Evolutionary conservation across 2,113 vertebrate species (phyloP).

Genomic region (Heterotis niloticus): DNA sequence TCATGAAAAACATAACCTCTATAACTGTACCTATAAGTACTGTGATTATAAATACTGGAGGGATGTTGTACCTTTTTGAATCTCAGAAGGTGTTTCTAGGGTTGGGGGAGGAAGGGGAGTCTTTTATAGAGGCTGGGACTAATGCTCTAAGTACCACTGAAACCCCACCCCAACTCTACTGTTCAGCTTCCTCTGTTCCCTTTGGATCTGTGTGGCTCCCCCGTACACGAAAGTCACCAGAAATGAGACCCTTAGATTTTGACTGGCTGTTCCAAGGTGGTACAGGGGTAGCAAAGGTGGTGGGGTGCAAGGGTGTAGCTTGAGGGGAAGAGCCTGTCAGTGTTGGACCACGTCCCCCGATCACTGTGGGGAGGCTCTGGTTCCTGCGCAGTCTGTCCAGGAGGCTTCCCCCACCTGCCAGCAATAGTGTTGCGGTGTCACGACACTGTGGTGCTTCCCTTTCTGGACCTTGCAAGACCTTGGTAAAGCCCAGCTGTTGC

Average conservation of each 20-base stretch:
- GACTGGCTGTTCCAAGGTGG: constrained; percentile 63
- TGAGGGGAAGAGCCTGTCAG: constrained; percentile 47
- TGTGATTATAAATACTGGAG: background rate
- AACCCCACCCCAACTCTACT: background rate
- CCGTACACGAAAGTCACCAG: constrained; percentile 33
- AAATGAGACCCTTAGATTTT: constrained; percentile 50
- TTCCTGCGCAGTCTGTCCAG: constrained; percentile 85
- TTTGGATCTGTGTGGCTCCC: constrained; percentile 38
- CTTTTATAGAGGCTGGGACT: no score
- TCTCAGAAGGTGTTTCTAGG: background rate
- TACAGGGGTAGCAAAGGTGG: constrained; percentile 54
- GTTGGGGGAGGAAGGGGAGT: background rate
- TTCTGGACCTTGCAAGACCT: constrained; percentile 61
- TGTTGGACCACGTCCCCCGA: constrained; percentile 69
- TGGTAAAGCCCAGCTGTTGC: constrained; percentile 80
- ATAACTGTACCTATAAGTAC: background rate
- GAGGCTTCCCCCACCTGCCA: constrained; percentile 71
- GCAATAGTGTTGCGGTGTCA: constrained; percentile 75
- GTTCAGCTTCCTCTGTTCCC: background rate
- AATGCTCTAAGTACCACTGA: background rate
- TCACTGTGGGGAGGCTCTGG: constrained; percentile 85
- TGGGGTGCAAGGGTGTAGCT: constrained; percentile 50
- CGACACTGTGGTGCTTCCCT: constrained; percentile 53
- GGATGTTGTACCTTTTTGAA: constrained; percentile 2
- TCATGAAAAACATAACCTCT: background rate